Evolutionary conservation across 2,797 vertebrate species (phyloP).

Genomic region (Tragelaphus eurycerus): DNA sequence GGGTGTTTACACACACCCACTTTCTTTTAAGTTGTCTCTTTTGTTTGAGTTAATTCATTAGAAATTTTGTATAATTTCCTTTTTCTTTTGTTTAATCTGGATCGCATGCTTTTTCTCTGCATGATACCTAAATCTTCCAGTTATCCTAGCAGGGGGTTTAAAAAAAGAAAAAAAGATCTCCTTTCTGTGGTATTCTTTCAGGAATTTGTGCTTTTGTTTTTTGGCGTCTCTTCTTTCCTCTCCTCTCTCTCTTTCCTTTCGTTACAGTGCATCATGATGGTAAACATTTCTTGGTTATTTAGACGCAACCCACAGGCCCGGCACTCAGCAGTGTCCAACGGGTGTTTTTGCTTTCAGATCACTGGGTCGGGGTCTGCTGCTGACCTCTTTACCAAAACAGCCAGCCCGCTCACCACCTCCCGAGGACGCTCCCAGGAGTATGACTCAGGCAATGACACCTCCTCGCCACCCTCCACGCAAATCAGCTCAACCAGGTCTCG

Average conservation of each 20-base stretch:
- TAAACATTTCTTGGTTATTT: conserved; percentile 85
- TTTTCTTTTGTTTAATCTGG: conserved; percentile 87
- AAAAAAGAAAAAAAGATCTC: conserved; percentile 82
- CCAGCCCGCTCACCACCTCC: conserved; percentile 82
- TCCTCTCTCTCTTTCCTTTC: conserved; percentile 83
- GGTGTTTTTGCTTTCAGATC: conserved; percentile 95
- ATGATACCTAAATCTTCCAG: conserved; percentile 92
- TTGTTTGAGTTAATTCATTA: conserved; percentile 81
- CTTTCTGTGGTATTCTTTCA: conserved; percentile 90
- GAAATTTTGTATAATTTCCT: conserved; percentile 80
- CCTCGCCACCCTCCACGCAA: conserved; percentile 94
- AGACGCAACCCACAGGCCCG: conserved; percentile 34
- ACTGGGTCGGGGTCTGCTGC: conserved; percentile 89
- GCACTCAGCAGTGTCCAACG: conserved; percentile 82
- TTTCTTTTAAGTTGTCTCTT: conserved; percentile 81
- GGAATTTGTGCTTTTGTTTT: conserved; percentile 88
- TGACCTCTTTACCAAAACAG: conserved; percentile 88
- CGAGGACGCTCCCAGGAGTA: conserved; percentile 91
- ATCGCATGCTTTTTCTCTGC: conserved; percentile 95
- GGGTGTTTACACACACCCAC: conserved; percentile 73
- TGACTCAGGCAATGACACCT: conserved; percentile 98
- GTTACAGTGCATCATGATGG: conserved; percentile 90
- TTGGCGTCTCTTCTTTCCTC: conserved; percentile 72
- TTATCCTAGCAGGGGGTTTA: conserved; percentile 87
- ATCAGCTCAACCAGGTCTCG: conserved; percentile 87